A percentile compares a stretch with the other conserved stretches of the same genome.
Evolutionary conservation across 1,140 invertebrate genomes (phyloP).

Genomic region (Teleogryllus occipitalis): DNA sequence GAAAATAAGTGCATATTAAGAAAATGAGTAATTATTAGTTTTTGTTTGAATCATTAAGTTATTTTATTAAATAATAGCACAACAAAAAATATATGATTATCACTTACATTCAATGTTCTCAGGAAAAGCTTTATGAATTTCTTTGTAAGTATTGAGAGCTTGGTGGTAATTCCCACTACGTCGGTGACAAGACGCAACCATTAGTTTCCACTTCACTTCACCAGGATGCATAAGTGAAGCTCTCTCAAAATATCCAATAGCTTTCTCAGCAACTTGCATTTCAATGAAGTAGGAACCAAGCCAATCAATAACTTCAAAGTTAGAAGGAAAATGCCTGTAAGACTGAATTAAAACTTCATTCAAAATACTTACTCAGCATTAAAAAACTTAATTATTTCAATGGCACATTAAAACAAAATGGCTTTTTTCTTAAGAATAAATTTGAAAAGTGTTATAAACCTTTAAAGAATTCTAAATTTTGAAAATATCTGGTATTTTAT

Average conservation of each 20-base stretch:
- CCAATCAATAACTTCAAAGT: slow-evolving; percentile 84
- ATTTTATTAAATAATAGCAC: too few relatives aligned
- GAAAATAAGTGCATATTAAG: too few relatives aligned
- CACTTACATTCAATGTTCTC: slow-evolving; percentile 75
- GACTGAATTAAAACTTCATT: slow-evolving; percentile 44
- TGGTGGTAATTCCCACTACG: slow-evolving; percentile 76
- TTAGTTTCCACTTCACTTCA: slow-evolving; percentile 74
- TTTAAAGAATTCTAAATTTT: too few relatives aligned
- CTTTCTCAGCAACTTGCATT: slow-evolving; percentile 82
- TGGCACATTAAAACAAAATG: too few relatives aligned
- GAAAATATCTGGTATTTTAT: too few relatives aligned
- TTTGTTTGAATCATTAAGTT: too few relatives aligned
- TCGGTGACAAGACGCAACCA: slow-evolving; percentile 75
- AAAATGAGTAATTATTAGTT: too few relatives aligned
- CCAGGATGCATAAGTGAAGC: slow-evolving; percentile 80
- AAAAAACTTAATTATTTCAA: too few relatives aligned
- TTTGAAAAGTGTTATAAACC: too few relatives aligned
- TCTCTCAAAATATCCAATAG: slow-evolving; percentile 78
- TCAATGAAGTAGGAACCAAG: slow-evolving; percentile 86
- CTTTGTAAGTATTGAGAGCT: slow-evolving; percentile 71
- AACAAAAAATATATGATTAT: neutral
- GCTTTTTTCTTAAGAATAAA: too few relatives aligned
- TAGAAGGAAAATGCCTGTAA: slow-evolving; percentile 81
- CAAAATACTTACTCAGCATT: too few relatives aligned
- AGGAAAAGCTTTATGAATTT: slow-evolving; percentile 68